These are phyloP conservation scores for Maccullochella peelii DNA, from an alignment of 2,113 vertebrate genomes.

Conservation along the genomic window DNA sequence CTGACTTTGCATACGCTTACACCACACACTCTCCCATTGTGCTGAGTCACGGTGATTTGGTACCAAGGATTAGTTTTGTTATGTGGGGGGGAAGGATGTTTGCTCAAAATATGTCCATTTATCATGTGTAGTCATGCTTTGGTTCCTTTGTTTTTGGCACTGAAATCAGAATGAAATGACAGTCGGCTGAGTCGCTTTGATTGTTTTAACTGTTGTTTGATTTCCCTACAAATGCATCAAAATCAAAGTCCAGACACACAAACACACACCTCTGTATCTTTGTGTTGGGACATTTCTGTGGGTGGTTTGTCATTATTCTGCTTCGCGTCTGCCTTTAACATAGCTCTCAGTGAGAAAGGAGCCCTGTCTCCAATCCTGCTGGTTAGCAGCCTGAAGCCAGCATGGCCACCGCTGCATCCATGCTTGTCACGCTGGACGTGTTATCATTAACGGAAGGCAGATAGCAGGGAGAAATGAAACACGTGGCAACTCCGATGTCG, in stretches of 20 bases:
- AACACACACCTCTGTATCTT: not conserved
- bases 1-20: slow-evolving; percentile 59
- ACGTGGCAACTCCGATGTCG: slow-evolving; percentile 33
- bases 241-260: slow-evolving; percentile 25
- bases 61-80: slow-evolving; percentile 26
- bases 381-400: slow-evolving; percentile 52
- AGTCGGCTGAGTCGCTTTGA: not conserved
- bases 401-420: slow-evolving; percentile 34
- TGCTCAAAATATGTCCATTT: not conserved
- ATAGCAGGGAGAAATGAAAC: slow-evolving; percentile 52
- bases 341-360: slow-evolving; percentile 33
- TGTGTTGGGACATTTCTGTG: slow-evolving; percentile 4
- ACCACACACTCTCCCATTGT: slow-evolving; percentile 18
- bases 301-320: slow-evolving; percentile 39
- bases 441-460: slow-evolving; percentile 58
- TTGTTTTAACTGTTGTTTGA: slow-evolving; percentile 1
- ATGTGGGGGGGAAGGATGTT: not conserved
- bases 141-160: not conserved
- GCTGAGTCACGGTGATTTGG: slow-evolving; percentile 61
- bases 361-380: slow-evolving; percentile 33
- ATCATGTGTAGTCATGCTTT: slow-evolving; percentile 3
- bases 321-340: slow-evolving; percentile 38
- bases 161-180: slow-evolving; percentile 6
- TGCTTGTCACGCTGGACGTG: slow-evolving; percentile 54
- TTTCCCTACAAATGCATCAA: not conserved